phyloP scores from a whole-genome alignment of 2,113 vertebrate genomes.

The Sander vitreus region DNA sequence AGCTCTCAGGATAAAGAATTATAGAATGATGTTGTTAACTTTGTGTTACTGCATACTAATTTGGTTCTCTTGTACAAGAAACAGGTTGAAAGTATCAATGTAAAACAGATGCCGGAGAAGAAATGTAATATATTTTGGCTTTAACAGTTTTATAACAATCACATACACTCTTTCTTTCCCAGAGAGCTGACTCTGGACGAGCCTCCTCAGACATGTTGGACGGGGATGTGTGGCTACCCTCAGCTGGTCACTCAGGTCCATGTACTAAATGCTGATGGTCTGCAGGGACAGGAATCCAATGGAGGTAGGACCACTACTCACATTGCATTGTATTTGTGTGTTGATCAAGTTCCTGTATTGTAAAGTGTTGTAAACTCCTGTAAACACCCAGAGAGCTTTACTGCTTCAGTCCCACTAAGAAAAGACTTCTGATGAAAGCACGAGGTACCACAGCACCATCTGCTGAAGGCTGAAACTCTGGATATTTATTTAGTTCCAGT shows the following conservation, averaged over 20 bases:
- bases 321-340: neutral
- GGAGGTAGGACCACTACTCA: constrained; percentile 81
- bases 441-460: constrained; percentile 57
- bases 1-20: neutral
- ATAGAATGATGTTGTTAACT: neutral
- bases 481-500: neutral
- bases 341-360: constrained; percentile 6
- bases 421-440: constrained; percentile 44
- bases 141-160: neutral
- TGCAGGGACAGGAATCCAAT: constrained; percentile 89
- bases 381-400: constrained; percentile 57
- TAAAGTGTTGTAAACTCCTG: constrained; percentile 23
- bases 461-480: constrained; percentile 47
- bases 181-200: constrained; percentile 93
- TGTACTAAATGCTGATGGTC: constrained; percentile 90
- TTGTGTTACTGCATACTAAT: neutral
- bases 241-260: constrained; percentile 95
- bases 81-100: neutral
- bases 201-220: constrained; percentile 95
- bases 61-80: neutral
- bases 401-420: constrained; percentile 49
- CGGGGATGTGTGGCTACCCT: constrained; percentile 94
- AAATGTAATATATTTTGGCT: neutral
- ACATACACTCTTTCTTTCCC: neutral
- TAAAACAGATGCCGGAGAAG: neutral